These are phyloP conservation scores for Euura lappo DNA, from an alignment of 1,140 invertebrate genomes.

Conservation along the genomic window DNA sequence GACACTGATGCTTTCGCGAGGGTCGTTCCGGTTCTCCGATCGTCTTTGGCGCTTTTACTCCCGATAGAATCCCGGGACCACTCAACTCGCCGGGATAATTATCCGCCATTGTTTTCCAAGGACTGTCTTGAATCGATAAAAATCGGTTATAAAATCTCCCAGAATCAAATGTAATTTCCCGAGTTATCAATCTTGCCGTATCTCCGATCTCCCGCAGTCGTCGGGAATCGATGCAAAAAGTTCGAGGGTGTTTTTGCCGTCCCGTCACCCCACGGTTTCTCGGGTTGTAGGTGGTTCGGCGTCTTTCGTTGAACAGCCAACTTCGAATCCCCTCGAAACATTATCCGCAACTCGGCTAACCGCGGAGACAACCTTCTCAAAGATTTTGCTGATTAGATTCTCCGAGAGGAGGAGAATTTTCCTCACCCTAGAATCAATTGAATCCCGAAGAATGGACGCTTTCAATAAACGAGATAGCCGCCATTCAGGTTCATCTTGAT, in stretches of 20 bases:
- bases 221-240: conserved; percentile 29
- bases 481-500: not conserved
- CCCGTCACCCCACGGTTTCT: conserved; percentile 13
- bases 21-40: conserved; percentile 29
- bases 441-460: not conserved
- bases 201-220: conserved; percentile 15
- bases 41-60: conserved; percentile 15
- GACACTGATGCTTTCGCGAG: conserved; percentile 44
- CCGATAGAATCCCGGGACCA: too few relatives aligned
- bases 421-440: not conserved
- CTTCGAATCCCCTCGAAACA: not conserved
- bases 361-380: conserved; percentile 2
- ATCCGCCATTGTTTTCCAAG: too few relatives aligned
- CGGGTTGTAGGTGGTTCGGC: not conserved
- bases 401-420: not conserved
- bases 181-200: conserved; percentile 40
- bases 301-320: not conserved
- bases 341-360: not conserved
- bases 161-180: conserved; percentile 35
- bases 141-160: conserved; percentile 10
- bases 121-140: not conserved
- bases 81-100: too few relatives aligned
- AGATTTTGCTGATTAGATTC: not conserved
- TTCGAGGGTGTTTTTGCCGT: conserved; percentile 33
- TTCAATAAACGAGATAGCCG: not conserved